These are phyloP conservation scores for Diacarnus erythraeanus DNA, from an alignment of 37 sponge, comb jelly and placozoan genomes.

Conservation along the genomic window DNA sequence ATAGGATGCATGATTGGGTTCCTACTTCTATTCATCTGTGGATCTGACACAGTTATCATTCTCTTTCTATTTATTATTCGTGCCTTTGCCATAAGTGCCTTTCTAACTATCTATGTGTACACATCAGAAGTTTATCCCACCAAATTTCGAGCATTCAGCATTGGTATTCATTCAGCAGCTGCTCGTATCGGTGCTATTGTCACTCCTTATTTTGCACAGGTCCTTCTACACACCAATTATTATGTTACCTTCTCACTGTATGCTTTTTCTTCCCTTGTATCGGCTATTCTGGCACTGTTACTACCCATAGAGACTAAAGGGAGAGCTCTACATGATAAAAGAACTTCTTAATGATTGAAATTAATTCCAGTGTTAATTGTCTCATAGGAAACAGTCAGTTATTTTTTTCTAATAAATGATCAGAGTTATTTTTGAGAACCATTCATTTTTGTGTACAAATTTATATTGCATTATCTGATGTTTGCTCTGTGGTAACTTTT, in stretches of 20 bases:
- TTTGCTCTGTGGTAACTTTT: too few relatives aligned
- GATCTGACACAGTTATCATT: conserved; percentile 39
- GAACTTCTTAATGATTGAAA: too few relatives aligned
- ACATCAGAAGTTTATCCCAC: conserved; percentile 88
- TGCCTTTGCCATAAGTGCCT: conserved; percentile 64
- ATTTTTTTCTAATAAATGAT: too few relatives aligned
- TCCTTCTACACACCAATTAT: conserved; percentile 37
- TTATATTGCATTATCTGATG: too few relatives aligned
- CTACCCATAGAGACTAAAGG: conserved; percentile 89
- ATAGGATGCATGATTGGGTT: conserved; percentile 41
- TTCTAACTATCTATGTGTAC: conserved; percentile 83
- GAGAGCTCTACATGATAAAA: conserved; percentile 18
- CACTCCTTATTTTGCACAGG: conserved; percentile 71
- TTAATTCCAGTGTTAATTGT: too few relatives aligned
- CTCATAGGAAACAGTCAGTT: too few relatives aligned
- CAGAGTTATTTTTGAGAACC: too few relatives aligned
- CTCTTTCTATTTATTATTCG: conserved; percentile 68
- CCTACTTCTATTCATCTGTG: conserved; percentile 72
- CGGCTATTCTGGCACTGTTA: conserved; percentile 32
- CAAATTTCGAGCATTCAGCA: conserved; percentile 52
- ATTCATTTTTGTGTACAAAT: too few relatives aligned
- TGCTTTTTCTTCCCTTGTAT: conserved; percentile 21
- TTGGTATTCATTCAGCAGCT: conserved; percentile 46
- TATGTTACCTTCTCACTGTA: conserved; percentile 46
- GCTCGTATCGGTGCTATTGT: conserved; percentile 77